Evolutionary conservation across 2,113 vertebrate species (phyloP).

Genomic region (Puntigrus tetrazona): DNA sequence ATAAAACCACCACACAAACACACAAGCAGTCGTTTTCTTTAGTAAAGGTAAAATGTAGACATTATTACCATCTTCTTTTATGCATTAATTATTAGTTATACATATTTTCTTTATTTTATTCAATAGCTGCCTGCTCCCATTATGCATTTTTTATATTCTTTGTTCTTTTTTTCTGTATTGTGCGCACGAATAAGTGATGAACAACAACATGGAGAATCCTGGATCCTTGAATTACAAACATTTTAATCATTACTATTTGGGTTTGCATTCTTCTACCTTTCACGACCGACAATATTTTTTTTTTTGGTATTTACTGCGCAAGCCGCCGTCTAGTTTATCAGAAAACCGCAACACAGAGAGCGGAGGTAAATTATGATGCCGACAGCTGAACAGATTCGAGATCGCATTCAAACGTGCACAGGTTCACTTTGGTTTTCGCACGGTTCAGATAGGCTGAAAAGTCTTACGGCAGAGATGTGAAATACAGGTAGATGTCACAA

Average conservation of each 20-base stretch:
- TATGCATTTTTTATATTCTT: background rate
- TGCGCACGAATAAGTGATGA: background rate
- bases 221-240: background rate
- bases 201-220: background rate
- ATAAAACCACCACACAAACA: background rate
- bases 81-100: background rate
- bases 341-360: background rate
- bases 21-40: background rate
- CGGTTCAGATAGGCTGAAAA: background rate
- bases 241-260: background rate
- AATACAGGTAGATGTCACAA: background rate
- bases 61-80: background rate
- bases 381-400: background rate
- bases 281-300: background rate
- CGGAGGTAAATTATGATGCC: background rate
- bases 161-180: background rate
- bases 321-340: background rate
- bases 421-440: background rate
- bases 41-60: background rate
- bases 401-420: background rate
- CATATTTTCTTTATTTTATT: background rate
- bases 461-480: background rate
- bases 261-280: background rate
- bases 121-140: background rate
- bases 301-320: background rate